Evolutionary conservation across 2,113 vertebrate species (phyloP).

Genomic region (Cryptoleucopteryx plumbea): DNA sequence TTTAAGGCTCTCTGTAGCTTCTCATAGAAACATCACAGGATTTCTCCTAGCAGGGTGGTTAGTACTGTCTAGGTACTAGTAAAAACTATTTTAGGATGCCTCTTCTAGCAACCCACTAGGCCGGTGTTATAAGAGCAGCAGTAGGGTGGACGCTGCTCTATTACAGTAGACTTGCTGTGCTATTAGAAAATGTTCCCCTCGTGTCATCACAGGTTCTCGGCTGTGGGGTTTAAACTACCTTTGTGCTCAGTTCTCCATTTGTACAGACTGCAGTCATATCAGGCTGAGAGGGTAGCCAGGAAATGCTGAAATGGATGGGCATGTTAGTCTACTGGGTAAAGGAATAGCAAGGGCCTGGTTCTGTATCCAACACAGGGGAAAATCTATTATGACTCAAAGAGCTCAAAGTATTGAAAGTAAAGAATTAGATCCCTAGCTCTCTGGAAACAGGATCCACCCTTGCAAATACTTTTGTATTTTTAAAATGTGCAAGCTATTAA

Average conservation of each 20-base stretch:
- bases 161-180: neutral
- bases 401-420: conserved; percentile 14
- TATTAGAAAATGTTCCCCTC: neutral
- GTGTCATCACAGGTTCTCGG: neutral
- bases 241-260: neutral
- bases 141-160: neutral
- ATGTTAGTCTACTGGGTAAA: neutral
- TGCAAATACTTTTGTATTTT: conserved; percentile 42
- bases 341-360: neutral
- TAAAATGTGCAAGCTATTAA: conserved; percentile 64
- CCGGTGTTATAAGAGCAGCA: neutral
- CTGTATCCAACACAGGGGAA: neutral
- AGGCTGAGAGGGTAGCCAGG: neutral
- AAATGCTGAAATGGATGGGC: neutral
- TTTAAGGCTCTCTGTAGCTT: neutral
- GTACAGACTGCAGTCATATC: neutral
- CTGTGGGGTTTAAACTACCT: neutral
- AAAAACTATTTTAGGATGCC: neutral
- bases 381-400: neutral
- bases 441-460: conserved; percentile 44
- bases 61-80: neutral
- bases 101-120: neutral
- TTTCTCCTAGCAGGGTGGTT: neutral
- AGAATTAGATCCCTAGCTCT: neutral
- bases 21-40: neutral